phyloP scores from a whole-genome alignment of 2,888 invertebrate species.

The Mythimna loreyi region DNA sequence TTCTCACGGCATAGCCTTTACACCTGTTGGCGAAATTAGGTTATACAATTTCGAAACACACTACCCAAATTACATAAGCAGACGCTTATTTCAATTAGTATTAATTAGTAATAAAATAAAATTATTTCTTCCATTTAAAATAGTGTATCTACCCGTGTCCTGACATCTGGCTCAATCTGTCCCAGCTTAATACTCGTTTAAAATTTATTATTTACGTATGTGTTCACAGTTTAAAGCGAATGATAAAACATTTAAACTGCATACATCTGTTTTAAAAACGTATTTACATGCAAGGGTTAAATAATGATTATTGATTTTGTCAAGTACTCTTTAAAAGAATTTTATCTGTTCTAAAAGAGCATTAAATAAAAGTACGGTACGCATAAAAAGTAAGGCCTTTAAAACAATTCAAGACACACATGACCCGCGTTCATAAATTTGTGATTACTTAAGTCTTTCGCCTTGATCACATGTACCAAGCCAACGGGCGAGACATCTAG shows the following conservation, averaged over 20 bases:
- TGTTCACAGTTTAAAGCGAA: conserved; percentile 30
- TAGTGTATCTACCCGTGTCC: neutral
- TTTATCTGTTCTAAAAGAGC: conserved; percentile 27
- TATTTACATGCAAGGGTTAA: conserved; percentile 32
- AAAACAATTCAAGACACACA: conserved; percentile 7
- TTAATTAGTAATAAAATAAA: no score
- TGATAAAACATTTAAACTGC: conserved; percentile 39
- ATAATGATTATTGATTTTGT: conserved; percentile 24
- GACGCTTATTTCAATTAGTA: neutral
- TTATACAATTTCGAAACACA: no score
- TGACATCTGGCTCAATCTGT: conserved; percentile 28
- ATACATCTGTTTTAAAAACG: conserved; percentile 30
- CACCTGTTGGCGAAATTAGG: no score
- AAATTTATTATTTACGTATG: conserved; percentile 42
- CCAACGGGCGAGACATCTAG: no score
- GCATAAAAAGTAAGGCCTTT: neutral
- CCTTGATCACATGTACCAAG: no score
- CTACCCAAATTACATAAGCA: no score
- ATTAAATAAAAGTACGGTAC: conserved; percentile 5
- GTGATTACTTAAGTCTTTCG: conserved; percentile 49
- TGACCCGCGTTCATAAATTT: conserved; percentile 43
- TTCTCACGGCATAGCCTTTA: no score
- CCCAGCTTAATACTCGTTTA: conserved; percentile 22
- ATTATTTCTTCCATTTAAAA: conserved; percentile 17
- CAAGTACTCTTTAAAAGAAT: conserved; percentile 11